Conservation (phyloP, 2,888 invertebrate genomes). For the Tiphia femorata region DNA sequence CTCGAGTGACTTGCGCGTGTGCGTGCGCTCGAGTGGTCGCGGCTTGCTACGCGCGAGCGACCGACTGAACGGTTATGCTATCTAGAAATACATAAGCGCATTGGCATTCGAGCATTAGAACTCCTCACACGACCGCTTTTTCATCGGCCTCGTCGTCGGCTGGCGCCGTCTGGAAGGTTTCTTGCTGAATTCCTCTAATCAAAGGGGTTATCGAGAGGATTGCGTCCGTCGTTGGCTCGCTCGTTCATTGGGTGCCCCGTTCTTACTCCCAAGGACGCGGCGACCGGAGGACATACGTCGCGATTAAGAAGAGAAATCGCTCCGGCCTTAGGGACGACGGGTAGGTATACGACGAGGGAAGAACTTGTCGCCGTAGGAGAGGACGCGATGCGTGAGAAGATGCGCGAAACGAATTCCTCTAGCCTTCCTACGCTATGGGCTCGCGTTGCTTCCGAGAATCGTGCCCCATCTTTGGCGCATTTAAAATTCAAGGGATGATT, state of each 20-base stretch:
- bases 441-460: background rate
- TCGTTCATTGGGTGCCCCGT: no score
- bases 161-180: slow-evolving; percentile 43
- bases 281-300: slow-evolving; percentile 29
- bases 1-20: background rate
- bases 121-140: slow-evolving; percentile 42
- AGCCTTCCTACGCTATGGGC: no score
- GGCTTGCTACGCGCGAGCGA: slow-evolving; percentile 2
- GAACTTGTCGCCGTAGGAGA: slow-evolving; percentile 20
- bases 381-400: slow-evolving; percentile 30
- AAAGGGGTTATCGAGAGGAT: slow-evolving; percentile 42
- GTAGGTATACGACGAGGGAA: slow-evolving; percentile 17
- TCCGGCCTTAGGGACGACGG: slow-evolving; percentile 5
- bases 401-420: slow-evolving; percentile 17
- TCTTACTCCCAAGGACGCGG: slow-evolving; percentile 36
- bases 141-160: slow-evolving; percentile 16
- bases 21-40: slow-evolving; percentile 3
- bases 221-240: slow-evolving; percentile 32
- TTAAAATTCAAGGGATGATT: no score
- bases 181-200: slow-evolving; percentile 47
- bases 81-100: slow-evolving; percentile 33
- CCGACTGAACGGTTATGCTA: slow-evolving; percentile 22
- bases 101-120: slow-evolving; percentile 42
- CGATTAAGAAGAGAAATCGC: slow-evolving; percentile 41
- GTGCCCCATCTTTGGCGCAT: no score